Evolutionary conservation across 2,113 vertebrate species (phyloP).

Genomic region (Sturnus vulgaris): DNA sequence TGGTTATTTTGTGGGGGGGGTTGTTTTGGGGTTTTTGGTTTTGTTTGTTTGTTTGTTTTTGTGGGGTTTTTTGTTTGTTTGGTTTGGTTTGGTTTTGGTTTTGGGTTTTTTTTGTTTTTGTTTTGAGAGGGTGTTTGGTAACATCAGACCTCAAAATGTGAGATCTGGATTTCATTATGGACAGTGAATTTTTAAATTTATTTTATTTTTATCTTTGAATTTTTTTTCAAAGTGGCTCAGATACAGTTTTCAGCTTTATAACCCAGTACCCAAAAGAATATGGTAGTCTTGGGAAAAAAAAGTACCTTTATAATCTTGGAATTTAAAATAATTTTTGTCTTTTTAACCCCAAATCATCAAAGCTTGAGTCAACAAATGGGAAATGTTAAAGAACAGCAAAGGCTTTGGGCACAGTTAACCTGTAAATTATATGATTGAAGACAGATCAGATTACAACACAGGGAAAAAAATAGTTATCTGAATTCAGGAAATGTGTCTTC

Average conservation of each 20-base stretch:
- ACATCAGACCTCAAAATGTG: background rate
- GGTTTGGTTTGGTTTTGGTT: no score
- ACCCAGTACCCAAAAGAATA: background rate
- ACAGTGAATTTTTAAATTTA: background rate
- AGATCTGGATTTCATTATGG: background rate
- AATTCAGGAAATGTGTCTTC: background rate
- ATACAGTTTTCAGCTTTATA: background rate
- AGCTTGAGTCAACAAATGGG: background rate
- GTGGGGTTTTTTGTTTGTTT: no score
- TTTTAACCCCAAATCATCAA: background rate
- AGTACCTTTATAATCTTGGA: background rate
- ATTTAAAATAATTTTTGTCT: background rate
- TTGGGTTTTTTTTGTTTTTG: no score
- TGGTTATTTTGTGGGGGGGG: no score
- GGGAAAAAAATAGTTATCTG: background rate
- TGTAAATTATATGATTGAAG: background rate
- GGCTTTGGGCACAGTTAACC: background rate
- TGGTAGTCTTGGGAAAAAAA: background rate
- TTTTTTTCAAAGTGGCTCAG: background rate
- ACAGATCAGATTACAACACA: background rate
- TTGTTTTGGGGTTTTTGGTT: no score
- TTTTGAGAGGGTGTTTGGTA: background rate
- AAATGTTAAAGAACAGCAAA: background rate
- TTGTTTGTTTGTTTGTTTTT: background rate
- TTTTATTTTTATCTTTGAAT: no score